phyloP scores from a whole-genome alignment of 2,797 vertebrate species.

The Anguilla marmorata region DNA sequence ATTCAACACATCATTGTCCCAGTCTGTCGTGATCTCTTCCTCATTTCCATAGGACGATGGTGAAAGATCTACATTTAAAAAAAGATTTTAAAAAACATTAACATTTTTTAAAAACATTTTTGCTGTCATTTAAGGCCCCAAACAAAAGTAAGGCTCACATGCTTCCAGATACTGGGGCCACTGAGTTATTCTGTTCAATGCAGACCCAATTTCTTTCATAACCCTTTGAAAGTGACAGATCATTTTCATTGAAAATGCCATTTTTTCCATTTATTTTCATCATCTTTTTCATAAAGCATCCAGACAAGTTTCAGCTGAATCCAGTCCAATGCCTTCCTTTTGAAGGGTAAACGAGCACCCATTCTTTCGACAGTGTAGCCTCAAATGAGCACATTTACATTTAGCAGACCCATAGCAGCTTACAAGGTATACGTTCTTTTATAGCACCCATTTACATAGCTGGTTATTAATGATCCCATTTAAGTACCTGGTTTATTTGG shows the following conservation, averaged over 20 bases:
- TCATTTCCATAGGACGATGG: background rate
- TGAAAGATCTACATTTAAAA: slow-evolving; percentile 14
- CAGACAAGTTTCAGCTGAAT: too few relatives aligned
- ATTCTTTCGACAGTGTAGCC: too few relatives aligned
- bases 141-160: background rate
- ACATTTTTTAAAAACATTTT: background rate
- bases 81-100: background rate
- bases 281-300: too few relatives aligned
- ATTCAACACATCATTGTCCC: slow-evolving; percentile 64
- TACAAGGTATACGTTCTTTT: background rate
- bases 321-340: too few relatives aligned
- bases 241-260: too few relatives aligned
- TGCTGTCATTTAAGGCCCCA: background rate
- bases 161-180: background rate
- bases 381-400: background rate
- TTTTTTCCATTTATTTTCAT: background rate
- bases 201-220: too few relatives aligned
- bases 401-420: background rate
- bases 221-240: too few relatives aligned
- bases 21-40: slow-evolving; percentile 55
- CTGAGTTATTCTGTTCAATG: background rate
- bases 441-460: background rate
- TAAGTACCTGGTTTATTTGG: background rate
- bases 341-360: too few relatives aligned
- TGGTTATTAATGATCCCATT: background rate